phyloP scores from a whole-genome alignment of 2,888 invertebrate species.

The Nephrotoma flavescens region DNA sequence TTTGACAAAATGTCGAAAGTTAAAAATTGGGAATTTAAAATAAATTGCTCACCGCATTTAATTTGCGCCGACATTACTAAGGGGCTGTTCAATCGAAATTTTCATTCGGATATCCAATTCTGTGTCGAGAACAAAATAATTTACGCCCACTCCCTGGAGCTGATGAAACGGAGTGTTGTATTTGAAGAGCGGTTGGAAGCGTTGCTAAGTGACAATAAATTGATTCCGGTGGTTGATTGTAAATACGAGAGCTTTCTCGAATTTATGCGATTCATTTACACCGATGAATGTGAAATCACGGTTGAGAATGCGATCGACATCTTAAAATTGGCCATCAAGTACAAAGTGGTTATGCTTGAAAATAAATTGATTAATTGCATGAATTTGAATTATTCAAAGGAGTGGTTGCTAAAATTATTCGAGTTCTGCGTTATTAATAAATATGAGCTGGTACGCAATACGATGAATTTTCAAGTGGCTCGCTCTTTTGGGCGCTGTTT shows the following conservation, averaged over 20 bases:
- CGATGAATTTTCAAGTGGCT: background rate
- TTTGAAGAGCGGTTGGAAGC: background rate
- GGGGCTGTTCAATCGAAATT: background rate
- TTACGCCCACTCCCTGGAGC: background rate
- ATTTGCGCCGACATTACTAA: background rate
- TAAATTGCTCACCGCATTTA: background rate
- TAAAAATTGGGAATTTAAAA: background rate
- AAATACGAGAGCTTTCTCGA: background rate
- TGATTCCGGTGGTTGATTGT: background rate
- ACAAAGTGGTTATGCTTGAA: background rate
- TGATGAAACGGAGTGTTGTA: background rate
- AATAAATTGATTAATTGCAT: background rate
- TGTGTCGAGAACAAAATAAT: background rate
- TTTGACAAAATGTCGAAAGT: no score
- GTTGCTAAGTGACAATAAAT: background rate
- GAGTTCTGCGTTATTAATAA: background rate
- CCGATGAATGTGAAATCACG: background rate
- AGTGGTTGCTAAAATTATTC: background rate
- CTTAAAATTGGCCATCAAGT: background rate
- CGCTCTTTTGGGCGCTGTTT: background rate
- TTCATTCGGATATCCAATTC: background rate
- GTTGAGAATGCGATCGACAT: background rate
- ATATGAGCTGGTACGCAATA: background rate
- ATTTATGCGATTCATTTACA: background rate
- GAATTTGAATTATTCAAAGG: background rate